A percentile compares a stretch with the other conserved stretches of the same genome.
These are phyloP conservation scores for Datnioides undecimradiatus DNA, from an alignment of 2,113 vertebrate species.

Conservation along the genomic window DNA sequence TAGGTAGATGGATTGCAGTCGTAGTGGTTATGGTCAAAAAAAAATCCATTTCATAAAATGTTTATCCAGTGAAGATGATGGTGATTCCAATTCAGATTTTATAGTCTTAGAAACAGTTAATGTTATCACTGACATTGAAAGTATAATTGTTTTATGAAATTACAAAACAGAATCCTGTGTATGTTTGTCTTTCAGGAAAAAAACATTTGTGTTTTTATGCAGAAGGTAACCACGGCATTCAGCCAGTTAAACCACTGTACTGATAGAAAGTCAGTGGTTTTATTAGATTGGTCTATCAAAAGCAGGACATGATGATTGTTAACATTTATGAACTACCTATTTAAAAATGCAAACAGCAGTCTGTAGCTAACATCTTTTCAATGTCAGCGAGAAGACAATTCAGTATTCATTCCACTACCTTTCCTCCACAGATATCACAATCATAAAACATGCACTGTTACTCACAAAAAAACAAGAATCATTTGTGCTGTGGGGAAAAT, in stretches of 20 bases:
- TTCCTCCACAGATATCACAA: neutral
- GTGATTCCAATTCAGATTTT: constrained; percentile 5
- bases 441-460: constrained; percentile 4
- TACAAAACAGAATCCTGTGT: neutral
- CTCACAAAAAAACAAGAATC: neutral
- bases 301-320: neutral
- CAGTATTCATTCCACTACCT: too few relatives aligned
- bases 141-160: neutral
- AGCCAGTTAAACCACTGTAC: neutral
- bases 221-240: neutral
- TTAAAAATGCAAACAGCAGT: neutral
- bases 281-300: constrained; percentile 1
- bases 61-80: neutral
- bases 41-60: neutral
- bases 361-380: neutral
- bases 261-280: neutral
- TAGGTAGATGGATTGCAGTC: neutral
- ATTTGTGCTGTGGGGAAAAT: neutral
- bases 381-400: neutral
- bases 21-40: neutral
- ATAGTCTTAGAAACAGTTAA: constrained; percentile 12
- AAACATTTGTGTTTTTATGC: neutral
- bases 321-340: constrained; percentile 11
- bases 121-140: neutral
- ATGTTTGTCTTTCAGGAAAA: neutral